These are phyloP conservation scores for Pristionchus arcanus DNA, from an alignment of 2,888 invertebrate genomes.

Conservation along the genomic window DNA sequence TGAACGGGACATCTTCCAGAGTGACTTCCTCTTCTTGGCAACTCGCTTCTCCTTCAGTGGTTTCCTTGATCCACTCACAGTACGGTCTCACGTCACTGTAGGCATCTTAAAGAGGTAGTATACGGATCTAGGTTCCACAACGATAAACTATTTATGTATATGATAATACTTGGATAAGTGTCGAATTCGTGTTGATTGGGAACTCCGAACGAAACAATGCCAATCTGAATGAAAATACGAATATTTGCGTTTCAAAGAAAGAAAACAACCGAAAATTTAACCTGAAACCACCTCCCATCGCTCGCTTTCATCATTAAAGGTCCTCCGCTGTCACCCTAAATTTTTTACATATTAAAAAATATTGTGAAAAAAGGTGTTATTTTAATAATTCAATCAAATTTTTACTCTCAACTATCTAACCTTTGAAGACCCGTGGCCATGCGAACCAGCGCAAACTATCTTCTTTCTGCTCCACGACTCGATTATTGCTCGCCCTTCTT, in stretches of 20 bases:
- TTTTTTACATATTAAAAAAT: background rate
- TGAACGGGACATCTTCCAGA: background rate
- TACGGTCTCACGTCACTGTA: background rate
- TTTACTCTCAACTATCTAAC: too few relatives aligned
- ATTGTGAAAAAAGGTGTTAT: background rate
- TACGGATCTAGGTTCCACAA: too few relatives aligned
- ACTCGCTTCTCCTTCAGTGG: background rate
- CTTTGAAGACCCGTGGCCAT: too few relatives aligned
- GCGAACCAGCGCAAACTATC: too few relatives aligned
- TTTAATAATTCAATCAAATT: too few relatives aligned
- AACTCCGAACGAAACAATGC: background rate
- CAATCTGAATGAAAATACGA: too few relatives aligned
- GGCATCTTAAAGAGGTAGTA: background rate
- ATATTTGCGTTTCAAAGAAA: too few relatives aligned
- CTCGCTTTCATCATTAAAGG: background rate
- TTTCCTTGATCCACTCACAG: background rate
- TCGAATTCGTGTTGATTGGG: background rate
- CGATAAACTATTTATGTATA: too few relatives aligned
- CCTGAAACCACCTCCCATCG: background rate
- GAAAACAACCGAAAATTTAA: too few relatives aligned
- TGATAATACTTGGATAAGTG: background rate
- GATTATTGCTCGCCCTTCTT: too few relatives aligned
- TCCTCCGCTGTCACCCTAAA: background rate
- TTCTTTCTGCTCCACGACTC: too few relatives aligned
- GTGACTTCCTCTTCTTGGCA: background rate